Evolutionary conservation across 1,140 invertebrate genomes (phyloP), one percentile per base, ranked within the genome.

Genomic region (Caenorhabditis elegans): DNA sequence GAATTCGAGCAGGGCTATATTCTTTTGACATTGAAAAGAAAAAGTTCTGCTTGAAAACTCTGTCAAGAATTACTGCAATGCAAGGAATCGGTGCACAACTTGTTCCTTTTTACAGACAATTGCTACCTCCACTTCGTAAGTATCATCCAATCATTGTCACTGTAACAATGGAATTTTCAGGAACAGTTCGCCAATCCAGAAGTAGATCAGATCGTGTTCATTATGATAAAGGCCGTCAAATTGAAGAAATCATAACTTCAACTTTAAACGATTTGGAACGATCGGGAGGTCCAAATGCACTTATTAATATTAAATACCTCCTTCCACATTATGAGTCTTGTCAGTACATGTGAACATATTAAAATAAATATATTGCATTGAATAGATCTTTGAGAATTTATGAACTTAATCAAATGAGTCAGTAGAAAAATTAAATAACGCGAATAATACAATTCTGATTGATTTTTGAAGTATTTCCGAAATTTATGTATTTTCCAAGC

Each of bases 281-380:
- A 77, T 55, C 70, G 47, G 80, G 80, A 26, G 80, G 80, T 10
- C 75, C 80, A 31, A 78, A 75, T 53, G 80, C 80, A 13, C 36
- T 82, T 3, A 75, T 82, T 15, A 82, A 82, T 26, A 82, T 82
- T 22, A 82, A 82, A 75, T 82, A 82, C 49, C 43, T 82, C 2
- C 43, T 82, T 36, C 80, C 80, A 11, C 36, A 49, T 17, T 82
- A 82, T 39, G 75, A 76, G 22, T 82, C 80, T 22, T 81, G 60
- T 39, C 60, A 70, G n/a, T 70, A 70, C n/a, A 11, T 70, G 36
- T 39, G 34, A 70, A 5, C 31, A 34, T 53, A 28, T 43, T n/a
- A n/a, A n/a, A n/a, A n/a, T n/a, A n/a, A n/a, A n/a, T n/a, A n/a
- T n/a, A n/a, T n/a, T n/a, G n/a, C n/a, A n/a, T n/a, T n/a, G n/a